Base-by-base conservation (phyloP, 2,113 vertebrate genomes). In the Hydrochoerus hydrochaeris region DNA sequence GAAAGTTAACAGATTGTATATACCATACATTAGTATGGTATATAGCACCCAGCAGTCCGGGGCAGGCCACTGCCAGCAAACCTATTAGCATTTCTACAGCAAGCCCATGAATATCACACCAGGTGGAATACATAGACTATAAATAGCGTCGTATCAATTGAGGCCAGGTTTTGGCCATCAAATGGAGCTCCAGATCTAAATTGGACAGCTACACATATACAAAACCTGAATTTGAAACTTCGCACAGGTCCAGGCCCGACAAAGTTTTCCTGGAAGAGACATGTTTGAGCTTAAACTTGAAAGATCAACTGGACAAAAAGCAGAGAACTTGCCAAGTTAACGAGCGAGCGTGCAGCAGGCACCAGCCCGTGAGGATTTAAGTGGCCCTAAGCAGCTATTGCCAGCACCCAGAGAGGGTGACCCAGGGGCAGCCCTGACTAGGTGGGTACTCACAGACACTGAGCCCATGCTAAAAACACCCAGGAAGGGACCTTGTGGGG, bases 111-210 rank as follows among this genome's bases (percentile, higher is more conserved):
- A 20, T 7, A 5, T 22, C 38, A 35, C 20, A n/a, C 16, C 0
- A 58, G 54, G 65, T 20, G 24, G 35, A 35, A 63, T 49, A 20
- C 24, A n/a, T 20, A 67, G 57, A 14, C 26, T 49, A 7, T 71
- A 54, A 85, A 80, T 22, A 96, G 44, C n/a, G 14, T 65, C 13
- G 0, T 5, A 7, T 38, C 38, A 44, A 11, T 35, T 73, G 62
- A 57, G 82, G 71, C 52, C 60, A 83, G 77, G 52, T 24, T 93
- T 93, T 69, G 67, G 24, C 67, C 78, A 82, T 20, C 80, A n/a
- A 32, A 3, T 35, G 11, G 83, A 62, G 13, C 32, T 57, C 69
- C 75, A 52, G 65, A 30, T 67, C 65, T 71, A 38, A 41, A 19
- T 44, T 46, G 30, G 49, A 71, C 90, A 89, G 54, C 49, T 83